Evolutionary conservation across 2,888 invertebrate genomes (phyloP), one percentile per base, ranked within the genome.

Genomic region (Agonopterix subpropinquella): DNA sequence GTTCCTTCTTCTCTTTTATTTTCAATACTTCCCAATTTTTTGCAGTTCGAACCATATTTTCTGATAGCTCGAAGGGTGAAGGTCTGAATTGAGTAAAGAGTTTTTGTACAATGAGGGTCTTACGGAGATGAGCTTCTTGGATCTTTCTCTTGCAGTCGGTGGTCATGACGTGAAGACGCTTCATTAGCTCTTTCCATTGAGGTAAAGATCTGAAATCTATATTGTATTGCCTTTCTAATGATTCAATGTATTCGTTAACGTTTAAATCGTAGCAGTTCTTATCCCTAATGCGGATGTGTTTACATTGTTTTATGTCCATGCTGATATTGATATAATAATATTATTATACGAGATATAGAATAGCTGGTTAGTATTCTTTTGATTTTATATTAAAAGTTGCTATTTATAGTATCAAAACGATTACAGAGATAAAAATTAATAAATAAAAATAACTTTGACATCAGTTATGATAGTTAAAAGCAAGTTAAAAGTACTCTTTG

Each of bases 41-140:
- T 36, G 69, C 60, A 43, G 84, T 85, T 58, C 84, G 75, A 45
- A 62, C 65, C 39, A 81, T 59, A 43, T 65, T 60, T 8, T 73
- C 65, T 2, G 76, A 78, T 50, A 84, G 58, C 47, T 74, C 67
- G 61, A 85, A 85, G 0, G 87, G 85, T 1, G 84, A 76, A 41
- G 56, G 58, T 58, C 79, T 75, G 9, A 59, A 61, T 56, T 87
- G 65, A 42, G 56, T 57, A 39, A 67, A 74, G 39, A 88, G 55
- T 52, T 80, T 85, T 3, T 79, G 53, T 52, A 86, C 72, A 47
- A 88, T 86, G n/a, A 53, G 44, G 35, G 48, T 42, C 52, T 82
- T 80, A 15, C 82, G 76, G 10, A 50, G 43, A 15, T 70, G 62
- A 35, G 75, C 70, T 43, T 63, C 66, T 59, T 71, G 67, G 46